Conservation (phyloP, 2,888 invertebrate species). For the Agrilus cyanescens region DNA sequence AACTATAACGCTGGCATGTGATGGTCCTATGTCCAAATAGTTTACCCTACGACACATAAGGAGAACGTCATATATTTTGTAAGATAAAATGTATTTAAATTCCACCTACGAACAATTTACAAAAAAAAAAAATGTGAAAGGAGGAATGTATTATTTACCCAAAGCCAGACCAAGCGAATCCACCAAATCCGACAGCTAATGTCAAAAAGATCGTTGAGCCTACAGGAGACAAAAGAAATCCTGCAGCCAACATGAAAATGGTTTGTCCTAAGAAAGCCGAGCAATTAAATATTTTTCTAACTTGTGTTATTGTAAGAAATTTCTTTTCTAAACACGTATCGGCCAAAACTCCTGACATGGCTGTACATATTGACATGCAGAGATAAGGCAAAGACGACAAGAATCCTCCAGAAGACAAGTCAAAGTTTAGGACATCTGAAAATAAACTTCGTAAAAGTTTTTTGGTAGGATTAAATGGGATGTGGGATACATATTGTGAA, state of each 20-base stretch:
- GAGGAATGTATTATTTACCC: conserved; percentile 42
- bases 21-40: conserved; percentile 84
- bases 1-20: conserved; percentile 84
- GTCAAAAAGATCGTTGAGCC: conserved; percentile 67
- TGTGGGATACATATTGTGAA: neutral
- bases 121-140: no score
- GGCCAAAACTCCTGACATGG: conserved; percentile 69
- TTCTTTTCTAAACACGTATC: conserved; percentile 54
- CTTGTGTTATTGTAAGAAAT: neutral
- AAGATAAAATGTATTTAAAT: conserved; percentile 1
- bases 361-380: conserved; percentile 72
- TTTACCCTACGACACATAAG: conserved; percentile 47
- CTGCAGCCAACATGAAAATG: conserved; percentile 73
- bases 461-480: no score
- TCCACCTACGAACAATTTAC: no score
- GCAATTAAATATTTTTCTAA: conserved; percentile 19
- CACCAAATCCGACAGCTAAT: conserved; percentile 79
- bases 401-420: conserved; percentile 68
- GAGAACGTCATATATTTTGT: neutral
- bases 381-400: conserved; percentile 80
- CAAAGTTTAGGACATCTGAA: conserved; percentile 59
- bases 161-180: conserved; percentile 88
- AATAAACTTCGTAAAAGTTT: conserved; percentile 11
- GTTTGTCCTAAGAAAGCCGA: conserved; percentile 67
- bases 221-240: conserved; percentile 54